These are phyloP conservation scores for Falco naumanni DNA, from an alignment of 2,797 vertebrate genomes.

Conservation along the genomic window DNA sequence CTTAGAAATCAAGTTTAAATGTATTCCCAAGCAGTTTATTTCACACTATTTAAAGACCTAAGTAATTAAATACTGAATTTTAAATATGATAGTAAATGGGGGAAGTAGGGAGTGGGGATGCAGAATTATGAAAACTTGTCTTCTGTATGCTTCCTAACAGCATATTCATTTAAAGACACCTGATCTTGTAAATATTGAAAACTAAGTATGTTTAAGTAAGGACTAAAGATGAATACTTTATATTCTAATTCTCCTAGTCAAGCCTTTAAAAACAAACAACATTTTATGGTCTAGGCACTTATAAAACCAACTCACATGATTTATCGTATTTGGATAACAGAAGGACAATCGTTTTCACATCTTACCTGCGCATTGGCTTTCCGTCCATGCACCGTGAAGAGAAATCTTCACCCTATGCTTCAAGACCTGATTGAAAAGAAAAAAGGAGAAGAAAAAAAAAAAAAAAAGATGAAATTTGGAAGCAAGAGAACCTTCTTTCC, in stretches of 20 bases:
- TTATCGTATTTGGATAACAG: not conserved
- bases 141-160: not conserved
- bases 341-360: not conserved
- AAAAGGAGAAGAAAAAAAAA: not conserved
- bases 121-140: not conserved
- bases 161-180: not conserved
- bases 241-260: not conserved
- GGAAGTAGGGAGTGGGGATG: not conserved
- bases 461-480: not conserved
- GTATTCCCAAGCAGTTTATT: not conserved
- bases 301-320: not conserved
- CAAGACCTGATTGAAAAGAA: constrained; percentile 55
- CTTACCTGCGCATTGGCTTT: constrained; percentile 96
- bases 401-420: constrained; percentile 75
- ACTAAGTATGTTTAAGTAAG: not conserved
- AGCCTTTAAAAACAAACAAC: not conserved
- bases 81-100: not conserved
- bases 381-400: constrained; percentile 91
- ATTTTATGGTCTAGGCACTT: not conserved
- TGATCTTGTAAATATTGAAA: not conserved
- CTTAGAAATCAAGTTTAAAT: not conserved
- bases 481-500: constrained; percentile 11
- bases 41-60: not conserved
- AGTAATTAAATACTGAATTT: not conserved
- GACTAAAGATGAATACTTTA: not conserved